Evolutionary conservation across 2,888 invertebrate species (phyloP).

Genomic region (Tetramorium bicarinatum): DNA sequence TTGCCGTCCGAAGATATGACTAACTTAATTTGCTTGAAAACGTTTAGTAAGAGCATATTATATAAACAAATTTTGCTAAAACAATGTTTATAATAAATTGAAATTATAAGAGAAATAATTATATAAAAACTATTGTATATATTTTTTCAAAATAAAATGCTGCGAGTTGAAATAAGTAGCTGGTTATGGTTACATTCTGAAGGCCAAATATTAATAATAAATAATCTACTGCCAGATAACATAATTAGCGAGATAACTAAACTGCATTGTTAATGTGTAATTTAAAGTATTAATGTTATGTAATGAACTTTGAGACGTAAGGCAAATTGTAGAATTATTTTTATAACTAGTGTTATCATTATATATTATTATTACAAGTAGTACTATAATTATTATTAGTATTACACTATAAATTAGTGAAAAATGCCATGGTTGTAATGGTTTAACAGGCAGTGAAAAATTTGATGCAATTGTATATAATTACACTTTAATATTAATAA

Average conservation of each 20-base stretch:
- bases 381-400: conserved; percentile 39
- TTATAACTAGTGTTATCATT: conserved; percentile 35
- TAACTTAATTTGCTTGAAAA: conserved; percentile 16
- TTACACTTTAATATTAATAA: conserved; percentile 24
- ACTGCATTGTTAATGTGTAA: background rate
- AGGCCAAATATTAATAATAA: conserved; percentile 48
- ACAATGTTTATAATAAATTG: background rate
- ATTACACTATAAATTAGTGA: conserved; percentile 48
- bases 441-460: conserved; percentile 49
- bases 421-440: conserved; percentile 29
- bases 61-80: conserved; percentile 18
- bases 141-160: background rate
- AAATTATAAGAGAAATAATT: conserved; percentile 1
- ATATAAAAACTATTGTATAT: conserved; percentile 22
- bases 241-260: conserved; percentile 7
- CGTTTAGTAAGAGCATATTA: background rate
- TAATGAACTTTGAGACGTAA: conserved; percentile 30
- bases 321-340: conserved; percentile 44
- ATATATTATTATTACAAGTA: conserved; percentile 26
- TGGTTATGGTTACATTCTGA: conserved; percentile 41
- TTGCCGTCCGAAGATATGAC: background rate
- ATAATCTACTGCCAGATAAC: conserved; percentile 10
- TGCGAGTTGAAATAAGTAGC: background rate
- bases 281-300: conserved; percentile 24
- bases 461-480: conserved; percentile 27